Evolutionary conservation across 1,140 invertebrate species (phyloP).

Genomic region (Papilio polyxenes): DNA sequence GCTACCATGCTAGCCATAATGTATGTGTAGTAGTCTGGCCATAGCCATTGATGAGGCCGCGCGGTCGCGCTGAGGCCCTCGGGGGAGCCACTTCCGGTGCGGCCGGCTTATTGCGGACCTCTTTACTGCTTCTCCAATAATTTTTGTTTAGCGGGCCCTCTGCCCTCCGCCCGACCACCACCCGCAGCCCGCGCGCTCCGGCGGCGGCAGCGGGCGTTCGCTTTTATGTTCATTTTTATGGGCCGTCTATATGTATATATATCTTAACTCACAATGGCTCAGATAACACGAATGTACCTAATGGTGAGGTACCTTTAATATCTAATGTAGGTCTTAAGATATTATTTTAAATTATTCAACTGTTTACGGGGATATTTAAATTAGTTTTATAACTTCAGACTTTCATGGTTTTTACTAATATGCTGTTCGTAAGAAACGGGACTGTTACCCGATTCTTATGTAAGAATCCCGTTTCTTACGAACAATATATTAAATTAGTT

Average conservation of each 20-base stretch:
- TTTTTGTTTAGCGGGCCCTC: not conserved
- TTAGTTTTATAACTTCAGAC: too few species aligned
- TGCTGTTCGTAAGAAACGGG: too few species aligned
- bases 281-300: not conserved
- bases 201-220: not conserved
- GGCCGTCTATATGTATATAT: not conserved
- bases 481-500: too few species aligned
- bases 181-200: not conserved
- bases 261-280: conserved; percentile 2
- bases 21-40: not conserved
- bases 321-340: not conserved
- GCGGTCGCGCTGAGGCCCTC: not conserved
- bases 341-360: too few species aligned
- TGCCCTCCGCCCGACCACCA: not conserved
- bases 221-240: conserved; percentile 9
- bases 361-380: too few species aligned
- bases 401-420: too few species aligned
- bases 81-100: conserved; percentile 20
- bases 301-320: not conserved
- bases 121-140: not conserved
- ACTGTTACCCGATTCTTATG: too few species aligned
- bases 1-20: too few species aligned
- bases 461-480: too few species aligned
- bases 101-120: not conserved
- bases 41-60: not conserved